A percentile compares a stretch with the other conserved stretches of the same genome.
Evolutionary conservation across 2,113 vertebrate genomes (phyloP).

Genomic region (Lophotis ruficrista): DNA sequence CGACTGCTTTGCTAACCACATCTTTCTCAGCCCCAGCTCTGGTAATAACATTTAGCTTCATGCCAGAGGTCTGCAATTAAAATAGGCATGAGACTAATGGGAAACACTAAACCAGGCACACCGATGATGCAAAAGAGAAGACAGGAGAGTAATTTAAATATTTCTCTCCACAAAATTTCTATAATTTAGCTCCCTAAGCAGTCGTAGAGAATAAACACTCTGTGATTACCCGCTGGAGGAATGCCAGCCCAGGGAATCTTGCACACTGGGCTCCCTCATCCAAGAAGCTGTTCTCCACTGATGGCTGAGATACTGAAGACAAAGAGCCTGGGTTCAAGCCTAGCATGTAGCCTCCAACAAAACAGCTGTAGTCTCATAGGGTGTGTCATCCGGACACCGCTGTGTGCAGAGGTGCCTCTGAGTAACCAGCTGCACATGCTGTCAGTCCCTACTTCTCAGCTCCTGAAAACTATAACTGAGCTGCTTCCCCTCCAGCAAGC

Average conservation of each 20-base stretch:
- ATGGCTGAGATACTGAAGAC: not conserved
- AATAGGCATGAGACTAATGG: conserved; percentile 33
- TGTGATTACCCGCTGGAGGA: conserved; percentile 58
- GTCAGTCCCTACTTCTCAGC: not conserved
- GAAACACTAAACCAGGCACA: conserved; percentile 38
- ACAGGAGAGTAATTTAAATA: conserved; percentile 64
- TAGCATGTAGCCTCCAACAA: not conserved
- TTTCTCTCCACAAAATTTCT: conserved; percentile 54
- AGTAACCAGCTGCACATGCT: not conserved
- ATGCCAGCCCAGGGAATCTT: not conserved
- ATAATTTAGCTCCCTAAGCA: conserved; percentile 57
- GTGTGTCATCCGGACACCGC: not conserved
- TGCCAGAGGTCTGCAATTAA: conserved; percentile 54
- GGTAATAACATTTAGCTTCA: conserved; percentile 43
- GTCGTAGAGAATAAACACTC: not conserved
- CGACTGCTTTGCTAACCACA: not conserved
- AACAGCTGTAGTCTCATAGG: not conserved
- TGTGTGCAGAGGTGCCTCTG: not conserved
- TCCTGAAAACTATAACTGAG: not conserved
- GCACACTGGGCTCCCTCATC: not conserved
- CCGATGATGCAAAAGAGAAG: conserved; percentile 50
- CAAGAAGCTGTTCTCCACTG: not conserved
- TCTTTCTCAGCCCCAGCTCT: not conserved
- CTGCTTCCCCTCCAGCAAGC: not conserved
- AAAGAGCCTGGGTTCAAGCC: not conserved